These are phyloP conservation scores for Speoplatyrhinus poulsoni DNA, from an alignment of 2,113 vertebrate species.

Conservation along the genomic window DNA sequence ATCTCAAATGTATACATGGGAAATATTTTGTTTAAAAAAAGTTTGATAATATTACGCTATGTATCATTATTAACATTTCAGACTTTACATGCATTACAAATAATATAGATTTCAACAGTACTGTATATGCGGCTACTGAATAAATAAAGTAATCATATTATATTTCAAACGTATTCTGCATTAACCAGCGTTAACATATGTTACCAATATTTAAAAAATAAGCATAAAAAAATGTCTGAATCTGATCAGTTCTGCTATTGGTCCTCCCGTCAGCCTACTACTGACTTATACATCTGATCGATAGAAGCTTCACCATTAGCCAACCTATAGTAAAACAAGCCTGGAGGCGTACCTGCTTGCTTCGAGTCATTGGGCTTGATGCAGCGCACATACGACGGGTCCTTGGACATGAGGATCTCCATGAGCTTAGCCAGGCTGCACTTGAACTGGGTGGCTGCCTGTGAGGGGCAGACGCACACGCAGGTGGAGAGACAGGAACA, in stretches of 20 bases:
- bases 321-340: neutral
- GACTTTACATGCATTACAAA: too few relatives aligned
- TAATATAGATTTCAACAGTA: too few relatives aligned
- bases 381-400: constrained; percentile 95
- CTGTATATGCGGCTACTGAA: too few relatives aligned
- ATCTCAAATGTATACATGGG: too few relatives aligned
- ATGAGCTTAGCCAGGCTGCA: constrained; percentile 92
- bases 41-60: too few relatives aligned
- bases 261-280: neutral
- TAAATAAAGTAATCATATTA: too few relatives aligned
- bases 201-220: neutral
- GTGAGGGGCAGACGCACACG: constrained; percentile 37
- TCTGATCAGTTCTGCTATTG: neutral
- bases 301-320: neutral
- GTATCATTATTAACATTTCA: too few relatives aligned
- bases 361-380: constrained; percentile 98
- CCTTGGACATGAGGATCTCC: constrained; percentile 98
- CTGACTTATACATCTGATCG: neutral
- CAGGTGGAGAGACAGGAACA: neutral
- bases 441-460: constrained; percentile 98
- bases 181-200: neutral
- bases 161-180: neutral
- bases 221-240: neutral
- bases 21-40: too few relatives aligned
- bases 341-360: constrained; percentile 56